phyloP scores from a whole-genome alignment of 2,113 vertebrate species.

The Cepphus grylle region DNA sequence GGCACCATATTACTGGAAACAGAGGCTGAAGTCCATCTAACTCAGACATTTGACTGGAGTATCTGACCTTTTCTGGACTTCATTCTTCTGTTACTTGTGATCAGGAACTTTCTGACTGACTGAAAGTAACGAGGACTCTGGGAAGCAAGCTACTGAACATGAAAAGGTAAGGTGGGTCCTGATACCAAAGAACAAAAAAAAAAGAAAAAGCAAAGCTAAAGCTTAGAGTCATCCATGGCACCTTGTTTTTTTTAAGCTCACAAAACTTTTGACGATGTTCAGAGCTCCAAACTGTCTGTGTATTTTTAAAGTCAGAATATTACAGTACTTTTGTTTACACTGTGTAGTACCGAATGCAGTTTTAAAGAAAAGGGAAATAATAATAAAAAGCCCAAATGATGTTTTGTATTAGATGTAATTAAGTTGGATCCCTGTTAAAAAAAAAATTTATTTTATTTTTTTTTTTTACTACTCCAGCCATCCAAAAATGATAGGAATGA shows the following conservation, averaged over 20 bases:
- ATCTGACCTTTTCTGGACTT: not conserved
- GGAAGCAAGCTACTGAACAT: not conserved
- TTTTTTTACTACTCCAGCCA: not conserved
- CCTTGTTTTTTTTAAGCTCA: not conserved
- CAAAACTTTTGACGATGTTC: not conserved
- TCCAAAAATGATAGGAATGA: not conserved
- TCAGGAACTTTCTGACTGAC: not conserved
- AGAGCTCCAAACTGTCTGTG: not conserved
- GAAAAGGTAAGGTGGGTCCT: not conserved
- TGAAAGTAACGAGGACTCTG: not conserved
- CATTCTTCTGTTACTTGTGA: not conserved
- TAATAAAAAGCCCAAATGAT: not conserved
- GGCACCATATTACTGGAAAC: not conserved
- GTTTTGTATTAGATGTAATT: not conserved
- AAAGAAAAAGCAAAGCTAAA: not conserved
- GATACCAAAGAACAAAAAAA: not conserved
- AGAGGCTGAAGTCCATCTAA: not conserved
- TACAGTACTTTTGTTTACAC: not conserved
- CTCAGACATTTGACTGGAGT: not conserved
- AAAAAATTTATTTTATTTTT: not conserved
- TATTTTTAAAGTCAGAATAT: not conserved
- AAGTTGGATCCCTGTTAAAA: not conserved
- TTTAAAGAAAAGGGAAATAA: not conserved
- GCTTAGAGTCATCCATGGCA: not conserved
- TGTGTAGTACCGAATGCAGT: not conserved